A percentile compares a stretch with the other conserved stretches of the same genome.
Evolutionary conservation across 37 sponge, comb jelly and placozoan species (phyloP).

Genomic region (Bolinopsis microptera): DNA sequence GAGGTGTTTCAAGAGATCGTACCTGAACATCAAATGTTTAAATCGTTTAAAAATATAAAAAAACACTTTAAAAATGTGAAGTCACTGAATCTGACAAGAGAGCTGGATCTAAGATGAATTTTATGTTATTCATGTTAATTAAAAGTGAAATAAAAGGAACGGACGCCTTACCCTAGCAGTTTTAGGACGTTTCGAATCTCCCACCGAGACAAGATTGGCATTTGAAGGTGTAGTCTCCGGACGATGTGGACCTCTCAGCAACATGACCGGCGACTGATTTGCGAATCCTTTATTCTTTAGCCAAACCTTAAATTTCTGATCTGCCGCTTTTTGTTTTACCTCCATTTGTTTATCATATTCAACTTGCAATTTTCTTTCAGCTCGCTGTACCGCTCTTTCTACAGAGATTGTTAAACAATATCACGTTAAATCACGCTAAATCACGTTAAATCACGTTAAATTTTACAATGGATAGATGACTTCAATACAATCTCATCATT

Average conservation of each 20-base stretch:
- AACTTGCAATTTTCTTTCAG: slow-evolving; percentile 23
- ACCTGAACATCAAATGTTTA: too few relatives aligned
- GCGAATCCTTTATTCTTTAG: slow-evolving; percentile 48
- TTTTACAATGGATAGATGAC: too few relatives aligned
- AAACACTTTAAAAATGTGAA: neutral
- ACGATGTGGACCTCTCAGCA: neutral
- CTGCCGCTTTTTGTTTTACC: slow-evolving; percentile 19
- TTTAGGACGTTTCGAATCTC: neutral
- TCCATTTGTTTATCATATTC: slow-evolving; percentile 63
- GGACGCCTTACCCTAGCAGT: neutral
- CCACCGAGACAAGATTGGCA: neutral
- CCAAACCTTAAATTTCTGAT: slow-evolving; percentile 14
- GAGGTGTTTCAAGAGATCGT: neutral
- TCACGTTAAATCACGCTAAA: too few relatives aligned
- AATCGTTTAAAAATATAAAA: neutral
- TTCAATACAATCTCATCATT: too few relatives aligned
- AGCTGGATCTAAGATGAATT: too few relatives aligned
- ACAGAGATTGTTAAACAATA: neutral
- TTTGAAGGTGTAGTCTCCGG: neutral
- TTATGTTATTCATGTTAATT: too few relatives aligned
- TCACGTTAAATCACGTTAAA: too few relatives aligned
- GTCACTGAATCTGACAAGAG: neutral
- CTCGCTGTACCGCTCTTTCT: slow-evolving; percentile 50
- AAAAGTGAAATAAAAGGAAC: too few relatives aligned
- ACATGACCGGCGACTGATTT: slow-evolving; percentile 54